A percentile compares a stretch with the other conserved stretches of the same genome.
These are phyloP conservation scores for Hydrocynus forskahlii DNA, from an alignment of 2,797 vertebrate species.

Conservation along the genomic window DNA sequence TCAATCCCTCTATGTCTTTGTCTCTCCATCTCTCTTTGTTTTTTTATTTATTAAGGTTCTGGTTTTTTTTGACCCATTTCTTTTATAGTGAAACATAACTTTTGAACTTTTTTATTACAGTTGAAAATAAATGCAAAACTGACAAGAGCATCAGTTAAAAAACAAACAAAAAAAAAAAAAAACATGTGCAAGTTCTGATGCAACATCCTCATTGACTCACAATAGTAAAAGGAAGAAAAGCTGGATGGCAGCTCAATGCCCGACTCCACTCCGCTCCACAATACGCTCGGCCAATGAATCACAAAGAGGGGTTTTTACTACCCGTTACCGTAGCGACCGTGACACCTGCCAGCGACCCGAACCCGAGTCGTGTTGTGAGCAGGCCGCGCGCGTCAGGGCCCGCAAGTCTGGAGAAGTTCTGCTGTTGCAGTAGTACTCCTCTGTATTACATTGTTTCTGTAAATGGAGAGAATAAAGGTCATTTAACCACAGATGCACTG, in stretches of 20 bases:
- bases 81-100: background rate
- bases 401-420: background rate
- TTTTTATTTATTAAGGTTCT: too few species aligned
- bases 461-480: background rate
- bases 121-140: too few species aligned
- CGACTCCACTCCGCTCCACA: conserved; percentile 20
- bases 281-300: conserved; percentile 33
- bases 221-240: background rate
- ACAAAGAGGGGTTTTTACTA: conserved; percentile 41
- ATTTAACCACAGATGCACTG: too few species aligned
- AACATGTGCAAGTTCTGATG: background rate
- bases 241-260: conserved; percentile 10
- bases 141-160: background rate
- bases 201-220: background rate
- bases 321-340: conserved; percentile 1
- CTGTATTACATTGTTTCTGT: background rate
- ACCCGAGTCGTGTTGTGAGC: background rate
- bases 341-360: conserved; percentile 21
- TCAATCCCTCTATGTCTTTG: too few species aligned
- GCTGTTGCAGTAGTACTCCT: background rate
- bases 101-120: too few species aligned
- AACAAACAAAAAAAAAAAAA: background rate
- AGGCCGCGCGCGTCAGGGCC: background rate
- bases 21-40: too few species aligned
- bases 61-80: background rate